Conservation (phyloP, 2,888 invertebrate genomes). For the Lasius fuliginosus region DNA sequence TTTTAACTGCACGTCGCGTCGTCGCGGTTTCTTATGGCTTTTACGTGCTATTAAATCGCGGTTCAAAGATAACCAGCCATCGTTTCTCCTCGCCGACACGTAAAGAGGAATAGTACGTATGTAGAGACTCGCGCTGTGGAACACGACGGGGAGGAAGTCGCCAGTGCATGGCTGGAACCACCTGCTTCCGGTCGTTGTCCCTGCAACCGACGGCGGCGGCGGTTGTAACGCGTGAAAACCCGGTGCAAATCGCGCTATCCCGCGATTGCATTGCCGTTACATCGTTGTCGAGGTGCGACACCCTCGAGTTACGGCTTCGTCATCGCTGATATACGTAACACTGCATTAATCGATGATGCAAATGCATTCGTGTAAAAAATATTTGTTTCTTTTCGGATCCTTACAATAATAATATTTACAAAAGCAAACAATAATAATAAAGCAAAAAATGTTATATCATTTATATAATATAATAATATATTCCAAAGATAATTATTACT, state of each 20-base stretch:
- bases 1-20: constrained; percentile 16
- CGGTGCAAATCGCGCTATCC: constrained; percentile 64
- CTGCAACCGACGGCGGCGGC: constrained; percentile 54
- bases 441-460: too few relatives aligned
- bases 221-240: constrained; percentile 61
- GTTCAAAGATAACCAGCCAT: constrained; percentile 49
- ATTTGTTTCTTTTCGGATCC: background rate
- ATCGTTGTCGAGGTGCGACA: background rate
- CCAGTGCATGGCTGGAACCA: constrained; percentile 84
- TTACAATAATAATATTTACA: background rate
- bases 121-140: constrained; percentile 65
- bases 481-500: too few relatives aligned
- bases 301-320: background rate
- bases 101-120: constrained; percentile 20
- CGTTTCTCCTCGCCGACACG: constrained; percentile 61
- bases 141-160: constrained; percentile 74
- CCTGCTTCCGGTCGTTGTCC: constrained; percentile 81
- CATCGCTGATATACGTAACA: background rate
- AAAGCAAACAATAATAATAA: too few relatives aligned
- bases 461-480: too few relatives aligned
- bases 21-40: constrained; percentile 23
- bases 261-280: constrained; percentile 3
- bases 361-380: background rate
- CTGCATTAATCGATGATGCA: background rate
- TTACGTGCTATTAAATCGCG: constrained; percentile 50